A percentile compares a stretch with the other conserved stretches of the same genome.
Evolutionary conservation across 2,888 invertebrate genomes (phyloP).

Genomic region (Anticlea derivata): DNA sequence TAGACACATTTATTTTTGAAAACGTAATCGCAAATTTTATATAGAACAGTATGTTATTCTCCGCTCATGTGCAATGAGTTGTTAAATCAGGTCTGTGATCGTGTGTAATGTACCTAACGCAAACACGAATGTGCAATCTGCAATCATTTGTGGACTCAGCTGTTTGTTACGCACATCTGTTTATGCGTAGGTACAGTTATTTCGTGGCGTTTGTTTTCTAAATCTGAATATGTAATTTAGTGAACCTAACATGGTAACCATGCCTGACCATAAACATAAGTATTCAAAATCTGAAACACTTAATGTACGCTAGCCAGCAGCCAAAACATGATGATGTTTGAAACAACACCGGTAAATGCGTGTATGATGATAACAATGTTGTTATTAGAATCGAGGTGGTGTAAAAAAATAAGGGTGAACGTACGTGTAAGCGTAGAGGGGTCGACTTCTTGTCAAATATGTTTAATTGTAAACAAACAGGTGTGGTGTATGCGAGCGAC

Average conservation of each 20-base stretch:
- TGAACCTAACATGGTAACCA: background rate
- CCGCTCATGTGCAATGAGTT: slow-evolving; percentile 33
- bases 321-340: slow-evolving; percentile 40
- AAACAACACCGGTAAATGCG: background rate
- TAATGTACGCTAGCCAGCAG: slow-evolving; percentile 45
- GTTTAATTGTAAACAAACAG: slow-evolving; percentile 69
- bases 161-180: slow-evolving; percentile 17
- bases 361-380: slow-evolving; percentile 1
- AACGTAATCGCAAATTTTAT: slow-evolving; percentile 11
- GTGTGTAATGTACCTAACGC: slow-evolving; percentile 1
- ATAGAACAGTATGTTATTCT: slow-evolving; percentile 36
- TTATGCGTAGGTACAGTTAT: background rate
- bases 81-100: slow-evolving; percentile 17
- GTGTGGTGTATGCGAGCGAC: slow-evolving; percentile 51
- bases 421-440: slow-evolving; percentile 65
- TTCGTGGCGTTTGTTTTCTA: background rate
- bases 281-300: slow-evolving; percentile 19
- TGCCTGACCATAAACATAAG: slow-evolving; percentile 1
- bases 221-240: background rate
- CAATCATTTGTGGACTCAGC: slow-evolving; percentile 23
- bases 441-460: slow-evolving; percentile 62
- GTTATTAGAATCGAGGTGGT: slow-evolving; percentile 1
- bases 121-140: slow-evolving; percentile 18
- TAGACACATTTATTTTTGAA: slow-evolving; percentile 16
- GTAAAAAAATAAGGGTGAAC: slow-evolving; percentile 49